Base-by-base conservation (phyloP, 2,797 vertebrate species). In the Megalops cyprinoides region DNA sequence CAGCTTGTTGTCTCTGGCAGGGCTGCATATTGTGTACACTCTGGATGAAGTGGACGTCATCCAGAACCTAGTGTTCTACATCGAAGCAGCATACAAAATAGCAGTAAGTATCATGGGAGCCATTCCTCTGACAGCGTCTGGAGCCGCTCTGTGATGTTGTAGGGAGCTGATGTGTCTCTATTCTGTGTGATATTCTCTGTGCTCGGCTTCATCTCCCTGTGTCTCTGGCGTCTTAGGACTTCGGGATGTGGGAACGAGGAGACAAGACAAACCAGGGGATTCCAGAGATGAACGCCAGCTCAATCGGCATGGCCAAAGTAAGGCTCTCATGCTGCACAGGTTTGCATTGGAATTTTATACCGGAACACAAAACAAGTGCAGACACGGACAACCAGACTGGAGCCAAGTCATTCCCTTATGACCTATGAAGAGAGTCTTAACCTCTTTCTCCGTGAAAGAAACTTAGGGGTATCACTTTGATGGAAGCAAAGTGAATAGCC, bases 211-310 rank as follows among this genome's bases (percentile, higher is more conserved):
- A 44, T n/a, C 12, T 73, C 15, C 18, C 28, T 8, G 8, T 55
- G 37, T 58, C 15, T 55, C 46, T 69, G 39, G 31, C 79, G 10
- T 53, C n/a, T 79, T 89, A 99, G 98, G 98, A 99, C 87, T 99
- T 96, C 0, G 98, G 98, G 76, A 99, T 99, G 95, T 99, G 98
- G 98, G 98, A 99, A 84, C 93, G 98, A 42, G 98, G 98, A 71
- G 97, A 99, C 92, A 98, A 98, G 94, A 99, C 98, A 6, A 99
- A 99, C 90, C 97, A 97, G 87, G 97, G 98, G n/a, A 99, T 99
- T 89, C 96, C 96, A 0, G 97, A 99, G 88, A 87, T 99, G 53
- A 99, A 99, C 67, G 98, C 96, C 67, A 98, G 98, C 92, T 99
- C 98, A 0, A 94, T 99, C 0, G 98, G 97, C 88, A 98, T 96